phyloP scores from a whole-genome alignment of 2,113 vertebrate genomes.

The Panurus biarmicus region DNA sequence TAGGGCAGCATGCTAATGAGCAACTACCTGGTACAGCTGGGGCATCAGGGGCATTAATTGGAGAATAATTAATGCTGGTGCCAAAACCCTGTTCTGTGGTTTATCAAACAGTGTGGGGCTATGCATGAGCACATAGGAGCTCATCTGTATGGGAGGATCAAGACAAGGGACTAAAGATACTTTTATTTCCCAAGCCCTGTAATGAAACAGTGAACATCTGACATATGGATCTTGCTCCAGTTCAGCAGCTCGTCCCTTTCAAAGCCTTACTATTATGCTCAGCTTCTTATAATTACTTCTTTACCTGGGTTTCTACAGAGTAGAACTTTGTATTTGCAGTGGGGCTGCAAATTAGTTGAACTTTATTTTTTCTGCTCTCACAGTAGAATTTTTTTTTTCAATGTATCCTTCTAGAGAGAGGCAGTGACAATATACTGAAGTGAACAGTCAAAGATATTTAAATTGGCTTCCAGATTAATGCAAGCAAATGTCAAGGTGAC shows the following conservation, averaged over 20 bases:
- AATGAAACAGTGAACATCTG: background rate
- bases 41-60: background rate
- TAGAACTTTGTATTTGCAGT: background rate
- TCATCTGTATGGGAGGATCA: background rate
- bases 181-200: background rate
- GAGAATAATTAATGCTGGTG: slow-evolving; percentile 25
- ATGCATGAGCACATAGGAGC: background rate
- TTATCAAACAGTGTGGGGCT: background rate
- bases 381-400: background rate
- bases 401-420: background rate
- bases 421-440: background rate
- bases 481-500: background rate
- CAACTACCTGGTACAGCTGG: background rate
- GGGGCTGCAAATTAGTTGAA: background rate
- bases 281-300: background rate
- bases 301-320: background rate
- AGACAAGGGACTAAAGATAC: background rate
- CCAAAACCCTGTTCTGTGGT: background rate
- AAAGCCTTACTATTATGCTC: background rate
- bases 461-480: background rate
- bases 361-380: background rate
- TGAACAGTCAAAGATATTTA: background rate
- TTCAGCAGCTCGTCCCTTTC: background rate
- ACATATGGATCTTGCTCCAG: background rate
- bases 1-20: background rate